Evolutionary conservation across 2,797 vertebrate species (phyloP), one percentile per base, ranked within the genome.

Genomic region (Melanotaenia pygmaea): DNA sequence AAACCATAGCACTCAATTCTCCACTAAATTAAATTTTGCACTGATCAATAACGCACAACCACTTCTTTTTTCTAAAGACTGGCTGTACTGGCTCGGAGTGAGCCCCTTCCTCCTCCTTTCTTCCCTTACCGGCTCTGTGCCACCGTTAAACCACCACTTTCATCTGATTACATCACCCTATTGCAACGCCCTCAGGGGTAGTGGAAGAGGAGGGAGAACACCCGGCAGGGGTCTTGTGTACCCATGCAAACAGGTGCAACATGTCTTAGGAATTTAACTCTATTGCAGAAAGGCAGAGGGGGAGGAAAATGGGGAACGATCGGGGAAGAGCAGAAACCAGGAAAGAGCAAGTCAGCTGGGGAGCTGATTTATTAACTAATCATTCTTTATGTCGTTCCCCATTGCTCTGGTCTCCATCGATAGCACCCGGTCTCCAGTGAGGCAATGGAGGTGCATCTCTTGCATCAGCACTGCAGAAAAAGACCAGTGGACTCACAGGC

Each of bases 141-240:
- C 87, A 91, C 87, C 13, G 71, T 83, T 92, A 89, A 92, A 91
- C 85, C 91, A 82, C 82, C 77, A 69, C 92, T 95, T 95, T 94
- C 93, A 94, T 93, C 89, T 91, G 89, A 94, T 95, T 95, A 94
- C 94, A 95, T 95, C 94, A 95, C 90, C 89, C 90, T 68, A 80
- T 91, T 91, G 92, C 93, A 94, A 85, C 86, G 82, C 90, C 91
- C 91, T 90, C 81, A 78, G 91, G 89, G 91, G 81, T 74, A 73
- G 83, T 69, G 63, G 72, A 84, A 77, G 78, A 85, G 82, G 88
- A 86, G 89, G 87, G 90, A 87, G 82, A 86, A 88, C 83, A 84
- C 90, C 87, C 86, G 81, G 90, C 86, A 88, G 92, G 89, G 87
- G 88, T 90, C 89, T 92, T 87, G 89, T 91, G 88, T 91, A 90